Evolutionary conservation across 2,797 vertebrate species (phyloP).

Genomic region (Chelon auratus): DNA sequence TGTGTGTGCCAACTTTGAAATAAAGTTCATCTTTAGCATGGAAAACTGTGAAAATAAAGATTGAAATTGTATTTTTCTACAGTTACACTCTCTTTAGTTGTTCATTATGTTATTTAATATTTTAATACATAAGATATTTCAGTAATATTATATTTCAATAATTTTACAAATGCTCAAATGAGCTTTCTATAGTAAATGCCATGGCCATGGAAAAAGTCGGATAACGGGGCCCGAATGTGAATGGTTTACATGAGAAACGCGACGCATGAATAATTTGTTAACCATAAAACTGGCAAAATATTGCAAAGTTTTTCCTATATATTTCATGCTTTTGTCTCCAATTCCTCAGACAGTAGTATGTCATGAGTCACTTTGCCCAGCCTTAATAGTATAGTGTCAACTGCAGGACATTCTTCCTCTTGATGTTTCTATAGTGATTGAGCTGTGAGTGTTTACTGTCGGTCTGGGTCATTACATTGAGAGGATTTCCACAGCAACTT

Average conservation of each 20-base stretch:
- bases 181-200: too few species aligned
- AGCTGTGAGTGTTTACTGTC: constrained; percentile 57
- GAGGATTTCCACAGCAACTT: constrained; percentile 39
- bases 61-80: constrained; percentile 63
- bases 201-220: too few species aligned
- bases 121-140: too few species aligned
- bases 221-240: too few species aligned
- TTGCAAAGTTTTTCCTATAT: too few species aligned
- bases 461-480: constrained; percentile 53
- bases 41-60: constrained; percentile 59
- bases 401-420: constrained; percentile 52
- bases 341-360: neutral
- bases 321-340: neutral
- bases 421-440: constrained; percentile 46
- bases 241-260: too few species aligned
- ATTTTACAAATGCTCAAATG: too few species aligned
- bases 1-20: constrained; percentile 62
- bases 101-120: constrained; percentile 6
- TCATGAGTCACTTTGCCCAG: constrained; percentile 29
- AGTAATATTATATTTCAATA: too few species aligned
- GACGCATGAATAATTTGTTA: too few species aligned
- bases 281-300: too few species aligned
- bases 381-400: constrained; percentile 14
- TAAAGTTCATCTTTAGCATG: constrained; percentile 63
- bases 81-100: constrained; percentile 34